A percentile compares a stretch with the other conserved stretches of the same genome.
Evolutionary conservation across 2,888 invertebrate species (phyloP).

Genomic region (Lysandra coridon): DNA sequence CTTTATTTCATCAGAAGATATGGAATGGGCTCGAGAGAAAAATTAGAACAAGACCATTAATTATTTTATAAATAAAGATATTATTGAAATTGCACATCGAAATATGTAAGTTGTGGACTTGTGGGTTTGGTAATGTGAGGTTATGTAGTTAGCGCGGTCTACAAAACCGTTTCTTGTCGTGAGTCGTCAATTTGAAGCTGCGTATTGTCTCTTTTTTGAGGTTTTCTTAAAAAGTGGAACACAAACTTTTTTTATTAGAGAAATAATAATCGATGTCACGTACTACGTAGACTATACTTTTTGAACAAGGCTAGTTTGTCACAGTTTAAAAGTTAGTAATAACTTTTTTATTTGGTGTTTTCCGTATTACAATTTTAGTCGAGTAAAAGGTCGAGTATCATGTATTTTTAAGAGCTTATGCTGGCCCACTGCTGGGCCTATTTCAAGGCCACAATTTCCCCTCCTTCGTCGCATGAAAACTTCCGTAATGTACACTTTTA

Average conservation of each 20-base stretch:
- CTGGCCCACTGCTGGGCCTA: no score
- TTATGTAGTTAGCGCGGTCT: conserved; percentile 20
- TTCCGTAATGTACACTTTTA: no score
- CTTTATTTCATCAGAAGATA: neutral
- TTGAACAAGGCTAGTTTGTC: neutral
- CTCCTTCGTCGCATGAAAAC: no score
- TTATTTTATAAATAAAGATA: conserved; percentile 6
- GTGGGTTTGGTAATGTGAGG: conserved; percentile 11
- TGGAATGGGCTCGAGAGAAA: neutral
- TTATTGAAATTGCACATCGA: neutral
- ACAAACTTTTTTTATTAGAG: neutral
- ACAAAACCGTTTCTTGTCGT: conserved; percentile 34
- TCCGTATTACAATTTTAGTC: neutral
- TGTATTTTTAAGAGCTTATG: no score
- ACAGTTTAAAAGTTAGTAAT: neutral
- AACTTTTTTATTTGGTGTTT: neutral
- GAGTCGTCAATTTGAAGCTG: conserved; percentile 31
- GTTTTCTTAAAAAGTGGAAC: neutral
- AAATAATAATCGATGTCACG: neutral
- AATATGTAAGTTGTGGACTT: conserved; percentile 29
- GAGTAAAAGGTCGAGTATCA: no score
- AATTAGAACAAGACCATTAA: neutral
- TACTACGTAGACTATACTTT: no score
- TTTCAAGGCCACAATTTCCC: no score
- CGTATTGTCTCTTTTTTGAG: neutral